phyloP scores from a whole-genome alignment of 2,888 invertebrate species.

The Pseudococcus longispinus region DNA sequence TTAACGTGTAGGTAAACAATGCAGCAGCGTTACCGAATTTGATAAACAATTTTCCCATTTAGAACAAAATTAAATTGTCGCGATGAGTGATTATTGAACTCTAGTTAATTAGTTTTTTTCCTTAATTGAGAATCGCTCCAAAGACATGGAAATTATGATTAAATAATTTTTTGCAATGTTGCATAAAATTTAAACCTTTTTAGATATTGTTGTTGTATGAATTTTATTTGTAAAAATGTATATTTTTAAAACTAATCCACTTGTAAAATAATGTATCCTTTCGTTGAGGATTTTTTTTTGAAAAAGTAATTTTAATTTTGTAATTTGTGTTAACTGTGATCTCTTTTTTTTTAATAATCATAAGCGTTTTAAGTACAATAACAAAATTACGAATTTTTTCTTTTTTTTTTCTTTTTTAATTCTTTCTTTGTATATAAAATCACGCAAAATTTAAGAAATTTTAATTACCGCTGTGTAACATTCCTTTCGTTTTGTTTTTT shows the following conservation, averaged over 20 bases:
- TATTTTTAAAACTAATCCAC: neutral
- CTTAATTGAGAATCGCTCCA: neutral
- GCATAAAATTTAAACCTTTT: neutral
- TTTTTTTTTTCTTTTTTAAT: neutral
- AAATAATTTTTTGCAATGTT: neutral
- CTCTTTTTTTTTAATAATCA: slow-evolving; percentile 27
- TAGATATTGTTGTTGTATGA: neutral
- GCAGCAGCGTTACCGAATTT: neutral
- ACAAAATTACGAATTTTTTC: neutral
- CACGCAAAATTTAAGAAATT: neutral
- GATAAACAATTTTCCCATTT: neutral
- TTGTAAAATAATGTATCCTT: neutral
- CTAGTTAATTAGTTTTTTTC: neutral
- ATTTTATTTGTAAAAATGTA: neutral
- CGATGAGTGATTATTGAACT: neutral
- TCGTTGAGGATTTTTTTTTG: neutral
- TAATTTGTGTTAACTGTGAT: slow-evolving; percentile 54
- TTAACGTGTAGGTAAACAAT: neutral
- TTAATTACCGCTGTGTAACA: slow-evolving; percentile 6
- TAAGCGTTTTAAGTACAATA: slow-evolving; percentile 20
- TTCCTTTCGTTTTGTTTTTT: neutral
- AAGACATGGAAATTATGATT: neutral
- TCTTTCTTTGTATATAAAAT: neutral
- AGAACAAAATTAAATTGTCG: neutral
- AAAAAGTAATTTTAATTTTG: slow-evolving; percentile 20